These are phyloP conservation scores for Apteryx mantelli DNA, from an alignment of 2,113 vertebrate genomes.

Conservation along the genomic window DNA sequence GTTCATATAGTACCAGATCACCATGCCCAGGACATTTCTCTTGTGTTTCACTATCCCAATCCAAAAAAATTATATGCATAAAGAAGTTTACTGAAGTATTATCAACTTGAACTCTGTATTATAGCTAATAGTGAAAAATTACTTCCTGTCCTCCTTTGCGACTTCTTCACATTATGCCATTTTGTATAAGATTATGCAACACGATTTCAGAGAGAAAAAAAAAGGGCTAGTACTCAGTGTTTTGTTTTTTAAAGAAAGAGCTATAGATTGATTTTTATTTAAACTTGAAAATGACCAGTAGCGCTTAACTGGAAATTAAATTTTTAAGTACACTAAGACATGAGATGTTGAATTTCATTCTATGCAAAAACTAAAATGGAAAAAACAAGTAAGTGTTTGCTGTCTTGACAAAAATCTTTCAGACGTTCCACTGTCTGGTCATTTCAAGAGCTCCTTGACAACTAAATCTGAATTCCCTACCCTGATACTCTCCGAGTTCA, in stretches of 20 bases:
- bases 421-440: too few relatives aligned
- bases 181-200: not conserved
- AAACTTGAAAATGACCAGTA: not conserved
- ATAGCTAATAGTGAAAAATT: not conserved
- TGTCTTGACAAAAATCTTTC: too few relatives aligned
- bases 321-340: too few relatives aligned
- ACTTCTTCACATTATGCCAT: not conserved
- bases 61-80: not conserved
- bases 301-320: too few relatives aligned
- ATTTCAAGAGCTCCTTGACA: too few relatives aligned
- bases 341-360: too few relatives aligned
- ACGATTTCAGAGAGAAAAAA: not conserved
- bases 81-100: not conserved
- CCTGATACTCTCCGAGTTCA: too few relatives aligned
- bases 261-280: not conserved
- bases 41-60: not conserved
- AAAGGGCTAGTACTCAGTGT: not conserved
- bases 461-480: too few relatives aligned
- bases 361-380: too few relatives aligned
- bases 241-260: not conserved
- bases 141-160: not conserved
- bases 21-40: not conserved
- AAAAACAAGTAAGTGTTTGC: too few relatives aligned
- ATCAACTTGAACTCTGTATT: not conserved
- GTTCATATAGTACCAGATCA: not conserved